A percentile compares a stretch with the other conserved stretches of the same genome.
These are phyloP conservation scores for Sycophaga agraensis DNA, from an alignment of 1,140 invertebrate species.

Conservation along the genomic window DNA sequence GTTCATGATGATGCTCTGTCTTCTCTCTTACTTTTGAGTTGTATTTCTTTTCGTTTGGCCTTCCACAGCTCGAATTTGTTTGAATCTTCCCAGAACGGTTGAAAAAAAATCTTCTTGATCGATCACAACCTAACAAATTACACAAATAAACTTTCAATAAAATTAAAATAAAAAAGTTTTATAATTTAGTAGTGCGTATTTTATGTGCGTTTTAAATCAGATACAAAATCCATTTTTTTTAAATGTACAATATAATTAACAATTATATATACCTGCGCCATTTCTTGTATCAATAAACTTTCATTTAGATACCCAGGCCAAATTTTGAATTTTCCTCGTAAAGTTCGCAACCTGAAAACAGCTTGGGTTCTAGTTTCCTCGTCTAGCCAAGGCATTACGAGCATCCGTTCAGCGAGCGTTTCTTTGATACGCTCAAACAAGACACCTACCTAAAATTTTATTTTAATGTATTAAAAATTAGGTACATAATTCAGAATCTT, in stretches of 20 bases:
- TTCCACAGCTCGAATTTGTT: conserved; percentile 47
- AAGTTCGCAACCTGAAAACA: conserved; percentile 60
- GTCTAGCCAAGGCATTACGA: conserved; percentile 67
- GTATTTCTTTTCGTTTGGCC: conserved; percentile 39
- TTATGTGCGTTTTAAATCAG: too few species aligned
- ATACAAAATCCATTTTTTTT: too few species aligned
- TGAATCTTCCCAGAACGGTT: conserved; percentile 57
- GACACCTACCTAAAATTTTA: conserved; percentile 33
- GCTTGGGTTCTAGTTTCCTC: conserved; percentile 62
- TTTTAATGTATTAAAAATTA: too few species aligned
- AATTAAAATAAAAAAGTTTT: too few species aligned
- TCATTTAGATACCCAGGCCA: conserved; percentile 54
- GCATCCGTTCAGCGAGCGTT: conserved; percentile 62
- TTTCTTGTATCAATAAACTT: conserved; percentile 43
- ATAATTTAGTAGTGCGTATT: too few species aligned
- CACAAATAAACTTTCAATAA: neutral
- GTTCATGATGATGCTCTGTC: conserved; percentile 22
- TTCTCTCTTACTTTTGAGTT: conserved; percentile 40
- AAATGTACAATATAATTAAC: too few species aligned
- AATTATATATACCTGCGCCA: conserved; percentile 41
- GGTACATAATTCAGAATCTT: too few species aligned
- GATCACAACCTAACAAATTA: conserved; percentile 51
- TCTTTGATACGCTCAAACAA: conserved; percentile 64
- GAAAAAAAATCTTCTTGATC: conserved; percentile 63
- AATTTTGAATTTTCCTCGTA: conserved; percentile 61